Evolutionary conservation across 2,888 invertebrate genomes (phyloP).

Genomic region (Rutpela maculata): DNA sequence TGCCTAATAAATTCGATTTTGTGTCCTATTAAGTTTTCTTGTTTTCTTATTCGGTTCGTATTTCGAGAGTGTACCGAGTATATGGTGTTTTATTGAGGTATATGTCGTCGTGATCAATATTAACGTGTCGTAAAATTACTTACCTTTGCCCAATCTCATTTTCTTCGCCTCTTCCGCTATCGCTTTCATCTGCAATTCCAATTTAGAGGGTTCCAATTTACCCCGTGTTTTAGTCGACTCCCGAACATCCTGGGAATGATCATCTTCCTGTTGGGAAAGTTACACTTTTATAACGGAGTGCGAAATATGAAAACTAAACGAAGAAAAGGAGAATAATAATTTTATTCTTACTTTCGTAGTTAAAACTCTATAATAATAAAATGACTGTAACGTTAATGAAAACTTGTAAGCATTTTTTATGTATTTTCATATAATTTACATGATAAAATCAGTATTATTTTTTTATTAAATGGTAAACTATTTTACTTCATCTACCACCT

Average conservation of each 20-base stretch:
- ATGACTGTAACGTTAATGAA: too few species aligned
- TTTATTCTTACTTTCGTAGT: too few species aligned
- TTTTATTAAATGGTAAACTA: too few species aligned
- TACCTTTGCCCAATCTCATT: constrained; percentile 74
- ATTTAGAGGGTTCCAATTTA: constrained; percentile 65
- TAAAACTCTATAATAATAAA: too few species aligned
- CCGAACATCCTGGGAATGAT: constrained; percentile 43
- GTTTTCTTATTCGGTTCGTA: not conserved
- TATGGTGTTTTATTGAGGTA: constrained; percentile 12
- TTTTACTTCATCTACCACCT: too few species aligned
- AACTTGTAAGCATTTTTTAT: too few species aligned
- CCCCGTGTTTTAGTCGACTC: constrained; percentile 41
- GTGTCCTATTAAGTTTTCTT: not conserved
- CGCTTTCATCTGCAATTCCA: constrained; percentile 80
- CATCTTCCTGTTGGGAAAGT: constrained; percentile 19
- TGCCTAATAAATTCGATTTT: not conserved
- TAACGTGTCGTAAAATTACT: constrained; percentile 11
- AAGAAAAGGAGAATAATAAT: too few species aligned
- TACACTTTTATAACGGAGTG: constrained; percentile 2
- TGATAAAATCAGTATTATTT: too few species aligned
- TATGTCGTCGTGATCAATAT: not conserved
- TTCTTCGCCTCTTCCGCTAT: constrained; percentile 73
- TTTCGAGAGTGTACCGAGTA: not conserved
- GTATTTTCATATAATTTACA: too few species aligned
- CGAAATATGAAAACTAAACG: not conserved